Base-by-base conservation (phyloP, 2,888 invertebrate genomes). In the Athalia circularis region DNA sequence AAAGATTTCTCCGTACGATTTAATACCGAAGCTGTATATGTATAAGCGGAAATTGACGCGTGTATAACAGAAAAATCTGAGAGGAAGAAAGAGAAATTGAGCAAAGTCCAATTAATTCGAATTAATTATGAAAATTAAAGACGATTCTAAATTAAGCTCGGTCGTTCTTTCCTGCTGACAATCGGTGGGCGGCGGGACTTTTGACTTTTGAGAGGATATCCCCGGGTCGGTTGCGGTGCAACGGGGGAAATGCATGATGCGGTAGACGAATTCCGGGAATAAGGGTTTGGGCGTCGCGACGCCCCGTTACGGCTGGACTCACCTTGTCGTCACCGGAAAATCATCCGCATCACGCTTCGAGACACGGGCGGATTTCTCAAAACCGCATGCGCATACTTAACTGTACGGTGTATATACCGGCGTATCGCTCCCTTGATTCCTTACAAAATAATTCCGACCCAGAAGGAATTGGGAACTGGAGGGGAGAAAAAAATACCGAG, bases 311-410 rank as follows among this genome's bases (percentile, higher is more conserved):
- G 62, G 75, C 62, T 75, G 62, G 62, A 62, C 50, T 50, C 75
- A 75, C 62, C 75, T 75, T 59, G 8, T 75, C 50, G 72, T 72
- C 61, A 64, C 50, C 75, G 75, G 64, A 64, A 75, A 62, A 75
- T 75, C 50, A 64, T 64, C 50, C 43, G 70, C 48, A 48, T 9
- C 4, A 68, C 67, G 9, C 5, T 29, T 29, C 29, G 1, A 29
- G 29, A 29, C 29, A 29, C 29, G 29, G 29, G 29, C 2, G 29
- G 29, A 2, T 29, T 29, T 29, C 29, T 29, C 29, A 29, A 29
- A 29, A 29, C 29, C 29, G 29, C 29, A 29, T 29, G 29, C 29
- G 2, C n/a, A n/a, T n/a, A n/a, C n/a, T n/a, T n/a, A n/a, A n/a
- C n/a, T n/a, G n/a, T n/a, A n/a, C n/a, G n/a, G n/a, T n/a, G n/a